A percentile compares a stretch with the other conserved stretches of the same genome.
phyloP scores from a whole-genome alignment of 2,888 invertebrate genomes.

The Agrochola circellaris region DNA sequence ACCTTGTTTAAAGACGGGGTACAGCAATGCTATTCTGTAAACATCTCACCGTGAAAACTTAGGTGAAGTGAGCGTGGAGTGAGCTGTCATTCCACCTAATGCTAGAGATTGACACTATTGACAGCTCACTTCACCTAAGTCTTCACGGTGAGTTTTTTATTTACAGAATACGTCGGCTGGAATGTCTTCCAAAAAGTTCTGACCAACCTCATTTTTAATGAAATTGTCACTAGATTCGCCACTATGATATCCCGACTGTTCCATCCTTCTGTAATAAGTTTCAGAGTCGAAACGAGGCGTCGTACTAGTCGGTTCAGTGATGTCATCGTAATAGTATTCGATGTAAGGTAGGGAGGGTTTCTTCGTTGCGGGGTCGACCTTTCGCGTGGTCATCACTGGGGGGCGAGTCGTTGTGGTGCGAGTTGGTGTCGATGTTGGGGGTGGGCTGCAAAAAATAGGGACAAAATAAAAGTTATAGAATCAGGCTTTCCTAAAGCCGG shows the following conservation, averaged over 20 bases:
- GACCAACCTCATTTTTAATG: slow-evolving; percentile 73
- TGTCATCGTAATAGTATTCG: slow-evolving; percentile 17
- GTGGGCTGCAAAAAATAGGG: not conserved
- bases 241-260: slow-evolving; percentile 31
- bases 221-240: slow-evolving; percentile 63
- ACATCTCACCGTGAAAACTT: too few species aligned
- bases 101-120: too few species aligned
- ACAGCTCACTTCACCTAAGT: too few species aligned
- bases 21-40: too few species aligned
- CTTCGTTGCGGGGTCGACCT: fast-evolving
- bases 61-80: too few species aligned
- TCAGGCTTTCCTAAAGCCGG: too few species aligned
- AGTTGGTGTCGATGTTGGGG: not conserved
- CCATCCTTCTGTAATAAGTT: slow-evolving; percentile 18
- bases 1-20: too few species aligned
- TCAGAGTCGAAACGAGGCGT: slow-evolving; percentile 2
- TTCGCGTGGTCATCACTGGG: not conserved
- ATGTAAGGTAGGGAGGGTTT: not conserved
- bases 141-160: too few species aligned
- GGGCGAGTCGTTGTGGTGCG: not conserved
- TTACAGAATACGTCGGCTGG: too few species aligned
- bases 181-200: not conserved
- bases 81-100: too few species aligned
- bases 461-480: too few species aligned
- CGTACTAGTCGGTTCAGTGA: fast-evolving